Percentiles rank a stretch among this genome's conserved stretches.
phyloP scores from a whole-genome alignment of 2,113 vertebrate species.

The Hydrolagus affinis region DNA sequence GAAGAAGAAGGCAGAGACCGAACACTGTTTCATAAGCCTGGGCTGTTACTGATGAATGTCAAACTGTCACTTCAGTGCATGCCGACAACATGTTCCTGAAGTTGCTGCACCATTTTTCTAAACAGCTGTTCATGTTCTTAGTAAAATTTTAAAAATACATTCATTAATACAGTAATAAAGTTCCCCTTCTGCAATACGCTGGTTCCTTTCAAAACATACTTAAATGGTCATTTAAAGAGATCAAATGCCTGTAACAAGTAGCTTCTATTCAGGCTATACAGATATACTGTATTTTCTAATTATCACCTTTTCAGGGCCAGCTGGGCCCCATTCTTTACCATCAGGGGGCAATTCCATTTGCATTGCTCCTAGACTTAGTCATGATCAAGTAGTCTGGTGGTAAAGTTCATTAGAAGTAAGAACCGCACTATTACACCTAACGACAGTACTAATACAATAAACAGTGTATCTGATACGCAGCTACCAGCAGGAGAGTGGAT shows the following conservation, averaged over 20 bases:
- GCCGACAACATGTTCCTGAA: constrained; percentile 13
- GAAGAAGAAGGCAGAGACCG: constrained; percentile 28
- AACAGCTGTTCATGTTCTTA: background rate
- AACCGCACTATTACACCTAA: constrained; percentile 66
- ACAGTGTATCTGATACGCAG: constrained; percentile 56
- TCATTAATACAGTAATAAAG: background rate
- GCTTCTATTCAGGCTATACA: constrained; percentile 53
- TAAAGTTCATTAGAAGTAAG: constrained; percentile 88
- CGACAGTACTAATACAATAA: constrained; percentile 51
- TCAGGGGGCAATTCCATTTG: constrained; percentile 97
- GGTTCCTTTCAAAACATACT: background rate
- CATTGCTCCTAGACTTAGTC: constrained; percentile 96
- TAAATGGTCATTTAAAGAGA: constrained; percentile 36
- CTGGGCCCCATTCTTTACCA: constrained; percentile 96
- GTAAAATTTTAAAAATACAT: background rate
- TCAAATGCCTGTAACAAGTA: constrained; percentile 51
- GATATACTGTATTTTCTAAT: constrained; percentile 93
- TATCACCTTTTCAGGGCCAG: constrained; percentile 99
- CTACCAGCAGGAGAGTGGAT: constrained; percentile 48
- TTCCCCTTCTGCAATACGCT: background rate
- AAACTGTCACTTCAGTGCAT: constrained; percentile 29
- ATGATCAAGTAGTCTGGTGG: constrained; percentile 87
- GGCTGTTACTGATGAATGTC: constrained; percentile 9
- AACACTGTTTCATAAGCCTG: constrained; percentile 20
- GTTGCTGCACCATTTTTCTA: no score